Conservation (phyloP, 2,888 invertebrate genomes). For the Campoletis raptor region DNA sequence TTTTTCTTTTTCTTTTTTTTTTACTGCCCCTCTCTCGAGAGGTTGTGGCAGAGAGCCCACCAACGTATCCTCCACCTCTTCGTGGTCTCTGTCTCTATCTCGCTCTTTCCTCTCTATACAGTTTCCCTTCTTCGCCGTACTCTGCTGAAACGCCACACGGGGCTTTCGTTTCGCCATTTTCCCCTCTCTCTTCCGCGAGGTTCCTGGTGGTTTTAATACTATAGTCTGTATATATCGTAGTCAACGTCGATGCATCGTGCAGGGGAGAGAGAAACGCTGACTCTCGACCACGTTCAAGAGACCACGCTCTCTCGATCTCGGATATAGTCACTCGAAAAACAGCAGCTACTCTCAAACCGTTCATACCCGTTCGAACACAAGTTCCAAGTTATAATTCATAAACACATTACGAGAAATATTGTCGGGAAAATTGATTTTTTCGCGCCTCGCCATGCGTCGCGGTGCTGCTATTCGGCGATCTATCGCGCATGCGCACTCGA, state of each 20-base stretch:
- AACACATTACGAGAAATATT: not conserved
- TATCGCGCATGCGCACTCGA: constrained; percentile 56
- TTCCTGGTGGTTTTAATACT: constrained; percentile 39
- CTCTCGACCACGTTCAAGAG: constrained; percentile 77
- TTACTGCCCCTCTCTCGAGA: constrained; percentile 55
- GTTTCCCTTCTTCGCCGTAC: constrained; percentile 67
- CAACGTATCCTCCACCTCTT: constrained; percentile 66
- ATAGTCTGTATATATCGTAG: constrained; percentile 48
- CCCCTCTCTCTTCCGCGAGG: constrained; percentile 70
- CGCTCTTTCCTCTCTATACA: constrained; percentile 48
- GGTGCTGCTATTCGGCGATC: constrained; percentile 22
- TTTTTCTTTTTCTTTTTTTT: constrained; percentile 13
- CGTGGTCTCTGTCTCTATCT: constrained; percentile 45
- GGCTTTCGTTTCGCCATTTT: constrained; percentile 79
- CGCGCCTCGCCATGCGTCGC: constrained; percentile 13
- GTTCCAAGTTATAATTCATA: not conserved
- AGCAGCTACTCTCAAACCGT: constrained; percentile 30
- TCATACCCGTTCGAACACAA: constrained; percentile 12
- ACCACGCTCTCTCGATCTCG: constrained; percentile 36
- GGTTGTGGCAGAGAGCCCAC: constrained; percentile 52
- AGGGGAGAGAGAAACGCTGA: constrained; percentile 81
- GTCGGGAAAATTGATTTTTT: constrained; percentile 43
- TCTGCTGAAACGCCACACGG: constrained; percentile 39
- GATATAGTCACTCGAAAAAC: constrained; percentile 79
- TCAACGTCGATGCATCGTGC: constrained; percentile 79